Evolutionary conservation across 2,888 invertebrate genomes (phyloP), one percentile per base, ranked within the genome.

Genomic region (Drosophila tripunctata): DNA sequence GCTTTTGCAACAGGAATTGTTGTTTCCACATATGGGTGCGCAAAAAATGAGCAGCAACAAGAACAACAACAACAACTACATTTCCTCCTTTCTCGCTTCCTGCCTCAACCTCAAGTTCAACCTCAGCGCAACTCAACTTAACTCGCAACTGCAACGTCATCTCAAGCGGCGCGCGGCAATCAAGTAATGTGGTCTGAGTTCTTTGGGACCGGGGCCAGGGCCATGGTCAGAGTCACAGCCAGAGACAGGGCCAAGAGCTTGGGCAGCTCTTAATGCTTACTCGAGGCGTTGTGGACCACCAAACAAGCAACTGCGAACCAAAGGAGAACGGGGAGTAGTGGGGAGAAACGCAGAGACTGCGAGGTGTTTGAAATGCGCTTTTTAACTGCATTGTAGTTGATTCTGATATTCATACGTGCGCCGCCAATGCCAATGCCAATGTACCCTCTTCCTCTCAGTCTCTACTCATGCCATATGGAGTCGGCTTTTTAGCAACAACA

Each of bases 381-480:
- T 78, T 84, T 84, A 83, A 84, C 87, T 81, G 87, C 83, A 83
- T 78, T 87, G 74, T 78, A 75, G 82, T 83, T 87, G 87, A 74
- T 81, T 81, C 76, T 76, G 82, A 74, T 87, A 84, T 81, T 74
- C 78, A 76, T 84, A 85, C 67, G 65, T 77, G 66, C 67, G 57
- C 36, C 67, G 57, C 38, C 21, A 41, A 6, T 27, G 43, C 36
- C 19, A 10, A 31, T 48, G 19, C 31, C 38, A n/a, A n/a, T n/a
- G n/a, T n/a, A 27, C 12, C 24, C 33, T 10, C 5, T 50, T 3
- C 27, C n/a, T 6, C 35, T 5, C 35, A n/a, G n/a, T n/a, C 3
- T 6, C 15, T 14, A 19, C 3, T 7, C 30, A 12, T 4, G 17
- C 33, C 14, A 14, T 8, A 14, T 24, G 15, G 31, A 22, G 14